These are phyloP conservation scores for Andrena chrysosceles DNA, from an alignment of 2,888 invertebrate species.

Conservation along the genomic window DNA sequence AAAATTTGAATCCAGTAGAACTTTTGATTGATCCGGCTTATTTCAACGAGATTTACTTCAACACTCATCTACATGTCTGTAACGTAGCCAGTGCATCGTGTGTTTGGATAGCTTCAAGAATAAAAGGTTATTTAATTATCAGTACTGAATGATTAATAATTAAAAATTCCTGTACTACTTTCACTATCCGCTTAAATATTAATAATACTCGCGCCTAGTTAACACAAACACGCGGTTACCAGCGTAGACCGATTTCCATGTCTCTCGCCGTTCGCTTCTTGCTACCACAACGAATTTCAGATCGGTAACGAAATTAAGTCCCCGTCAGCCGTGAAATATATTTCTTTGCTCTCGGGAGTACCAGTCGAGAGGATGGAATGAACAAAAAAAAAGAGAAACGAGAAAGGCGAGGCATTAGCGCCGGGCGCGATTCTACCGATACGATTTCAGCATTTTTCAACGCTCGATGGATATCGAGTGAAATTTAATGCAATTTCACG, in stretches of 20 bases:
- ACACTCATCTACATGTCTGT: no score
- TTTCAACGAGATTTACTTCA: no score
- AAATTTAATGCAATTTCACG: slow-evolving; percentile 72
- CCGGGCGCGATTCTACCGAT: slow-evolving; percentile 52
- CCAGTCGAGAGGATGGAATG: not conserved
- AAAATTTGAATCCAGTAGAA: no score
- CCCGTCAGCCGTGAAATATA: slow-evolving; percentile 68
- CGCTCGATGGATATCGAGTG: slow-evolving; percentile 64
- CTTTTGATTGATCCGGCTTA: no score
- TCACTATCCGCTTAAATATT: not conserved
- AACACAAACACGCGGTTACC: slow-evolving; percentile 50
- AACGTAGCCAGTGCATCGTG: no score
- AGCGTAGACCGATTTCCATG: slow-evolving; percentile 34
- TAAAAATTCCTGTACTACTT: no score
- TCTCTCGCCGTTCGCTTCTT: slow-evolving; percentile 39
- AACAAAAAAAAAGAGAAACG: not conserved
- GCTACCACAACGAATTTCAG: slow-evolving; percentile 59
- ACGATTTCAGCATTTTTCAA: slow-evolving; percentile 69
- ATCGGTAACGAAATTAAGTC: slow-evolving; percentile 70
- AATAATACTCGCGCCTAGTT: slow-evolving; percentile 42
- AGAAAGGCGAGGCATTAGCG: slow-evolving; percentile 47
- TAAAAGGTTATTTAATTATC: no score
- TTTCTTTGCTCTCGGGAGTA: slow-evolving; percentile 48
- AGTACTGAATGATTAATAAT: no score
- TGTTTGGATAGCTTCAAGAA: no score